Conservation (phyloP, 2,888 invertebrate species). For the Thereva unica region DNA sequence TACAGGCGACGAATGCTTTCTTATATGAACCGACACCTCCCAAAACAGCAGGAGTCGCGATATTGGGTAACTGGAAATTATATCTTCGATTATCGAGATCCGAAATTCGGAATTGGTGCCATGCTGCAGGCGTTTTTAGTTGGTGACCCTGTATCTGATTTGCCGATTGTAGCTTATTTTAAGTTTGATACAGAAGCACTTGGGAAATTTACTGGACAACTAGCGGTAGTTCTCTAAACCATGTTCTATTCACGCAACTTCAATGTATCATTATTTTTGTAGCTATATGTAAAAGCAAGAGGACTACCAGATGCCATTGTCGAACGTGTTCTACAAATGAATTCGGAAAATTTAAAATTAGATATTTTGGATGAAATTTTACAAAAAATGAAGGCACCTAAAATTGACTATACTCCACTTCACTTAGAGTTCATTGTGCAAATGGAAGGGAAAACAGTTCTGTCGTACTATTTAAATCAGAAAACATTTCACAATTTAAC, state of each 20-base stretch:
- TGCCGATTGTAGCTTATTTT: slow-evolving; percentile 66
- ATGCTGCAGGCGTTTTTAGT: slow-evolving; percentile 66
- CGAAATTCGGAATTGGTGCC: slow-evolving; percentile 64
- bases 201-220: slow-evolving; percentile 64
- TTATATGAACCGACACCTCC: slow-evolving; percentile 67
- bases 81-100: slow-evolving; percentile 70
- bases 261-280: slow-evolving; percentile 42
- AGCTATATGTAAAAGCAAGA: slow-evolving; percentile 66
- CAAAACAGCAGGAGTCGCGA: slow-evolving; percentile 61
- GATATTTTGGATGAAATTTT: slow-evolving; percentile 61
- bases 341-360: slow-evolving; percentile 60
- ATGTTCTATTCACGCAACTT: slow-evolving; percentile 2
- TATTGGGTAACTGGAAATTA: slow-evolving; percentile 75
- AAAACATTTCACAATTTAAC: slow-evolving; percentile 66
- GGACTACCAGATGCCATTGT: slow-evolving; percentile 59
- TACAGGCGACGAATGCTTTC: slow-evolving; percentile 67
- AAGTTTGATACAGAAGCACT: slow-evolving; percentile 63
- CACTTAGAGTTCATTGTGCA: slow-evolving; percentile 70
- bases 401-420: slow-evolving; percentile 59
- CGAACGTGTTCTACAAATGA: slow-evolving; percentile 57
- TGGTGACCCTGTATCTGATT: slow-evolving; percentile 67
- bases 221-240: slow-evolving; percentile 56
- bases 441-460: slow-evolving; percentile 69
- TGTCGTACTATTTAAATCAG: slow-evolving; percentile 69
- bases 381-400: slow-evolving; percentile 58